phyloP scores from a whole-genome alignment of 1,140 invertebrate genomes.

The Lucilia sericata region DNA sequence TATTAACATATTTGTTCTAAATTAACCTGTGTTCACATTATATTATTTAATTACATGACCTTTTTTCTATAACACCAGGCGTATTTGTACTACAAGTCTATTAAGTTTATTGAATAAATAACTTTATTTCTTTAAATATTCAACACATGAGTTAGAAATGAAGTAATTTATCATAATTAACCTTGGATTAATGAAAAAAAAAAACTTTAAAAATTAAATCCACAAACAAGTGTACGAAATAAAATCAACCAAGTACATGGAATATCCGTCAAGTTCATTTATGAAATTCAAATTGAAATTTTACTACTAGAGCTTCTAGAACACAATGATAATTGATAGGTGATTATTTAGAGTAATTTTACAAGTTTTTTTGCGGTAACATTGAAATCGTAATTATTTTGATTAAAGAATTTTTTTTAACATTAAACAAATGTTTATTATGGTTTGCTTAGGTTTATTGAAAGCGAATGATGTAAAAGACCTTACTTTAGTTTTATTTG shows the following conservation, averaged over 20 bases:
- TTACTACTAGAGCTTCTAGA: background rate
- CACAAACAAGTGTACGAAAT: background rate
- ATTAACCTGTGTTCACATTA: background rate
- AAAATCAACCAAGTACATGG: background rate
- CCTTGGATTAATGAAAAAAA: background rate
- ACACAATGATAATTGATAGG: background rate
- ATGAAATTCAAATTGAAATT: background rate
- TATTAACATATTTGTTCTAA: background rate
- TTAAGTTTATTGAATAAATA: background rate
- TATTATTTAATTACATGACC: background rate
- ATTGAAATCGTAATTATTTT: too few relatives aligned
- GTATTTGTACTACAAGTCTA: background rate
- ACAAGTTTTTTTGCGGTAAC: too few relatives aligned
- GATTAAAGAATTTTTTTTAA: too few relatives aligned
- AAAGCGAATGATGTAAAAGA: too few relatives aligned
- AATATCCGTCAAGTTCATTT: background rate
- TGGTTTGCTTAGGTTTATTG: too few relatives aligned
- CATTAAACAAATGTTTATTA: too few relatives aligned
- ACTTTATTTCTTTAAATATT: background rate
- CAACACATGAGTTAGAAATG: background rate
- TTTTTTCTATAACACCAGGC: background rate
- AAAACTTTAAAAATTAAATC: background rate
- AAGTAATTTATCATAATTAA: constrained; percentile 7
- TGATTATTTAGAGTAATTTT: background rate
- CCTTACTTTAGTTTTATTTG: too few relatives aligned